A percentile compares a stretch with the other conserved stretches of the same genome.
Evolutionary conservation across 2,888 invertebrate genomes (phyloP).

Genomic region (Hetaerina titia): DNA sequence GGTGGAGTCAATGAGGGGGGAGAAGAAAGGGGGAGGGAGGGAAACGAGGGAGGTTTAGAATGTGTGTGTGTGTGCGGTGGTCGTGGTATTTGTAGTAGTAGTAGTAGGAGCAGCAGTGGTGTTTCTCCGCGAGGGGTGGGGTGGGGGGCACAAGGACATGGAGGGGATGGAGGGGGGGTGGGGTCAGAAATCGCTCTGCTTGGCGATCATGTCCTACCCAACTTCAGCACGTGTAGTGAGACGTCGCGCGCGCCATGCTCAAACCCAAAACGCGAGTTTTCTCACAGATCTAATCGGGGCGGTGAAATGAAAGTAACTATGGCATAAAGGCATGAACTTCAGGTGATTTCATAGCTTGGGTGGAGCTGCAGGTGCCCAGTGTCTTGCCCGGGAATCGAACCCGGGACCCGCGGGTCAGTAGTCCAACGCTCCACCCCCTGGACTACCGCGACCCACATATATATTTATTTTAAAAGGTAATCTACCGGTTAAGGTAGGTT

Average conservation of each 20-base stretch:
- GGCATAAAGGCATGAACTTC: no score
- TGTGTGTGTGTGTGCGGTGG: conserved; percentile 50
- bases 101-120: conserved; percentile 1
- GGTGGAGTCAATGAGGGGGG: conserved; percentile 62
- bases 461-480: no score
- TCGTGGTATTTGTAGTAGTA: conserved; percentile 5
- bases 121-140: conserved; percentile 35
- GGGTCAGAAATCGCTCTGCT: conserved; percentile 52
- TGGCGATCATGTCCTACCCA: conserved; percentile 64
- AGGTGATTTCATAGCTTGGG: no score
- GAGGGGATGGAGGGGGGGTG: conserved; percentile 40
- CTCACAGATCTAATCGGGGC: not conserved
- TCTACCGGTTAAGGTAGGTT: no score
- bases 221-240: conserved; percentile 59
- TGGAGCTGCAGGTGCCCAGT: no score
- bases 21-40: not conserved
- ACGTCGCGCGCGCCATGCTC: conserved; percentile 47
- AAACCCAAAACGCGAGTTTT: not conserved
- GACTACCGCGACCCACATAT: no score
- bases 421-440: no score
- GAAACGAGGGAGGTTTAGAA: conserved; percentile 6
- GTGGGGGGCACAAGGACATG: conserved; percentile 7
- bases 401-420: no score
- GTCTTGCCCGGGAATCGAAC: no score
- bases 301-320: not conserved